Evolutionary conservation across 2,113 vertebrate genomes (phyloP).

Genomic region (Hypanus sabinus): DNA sequence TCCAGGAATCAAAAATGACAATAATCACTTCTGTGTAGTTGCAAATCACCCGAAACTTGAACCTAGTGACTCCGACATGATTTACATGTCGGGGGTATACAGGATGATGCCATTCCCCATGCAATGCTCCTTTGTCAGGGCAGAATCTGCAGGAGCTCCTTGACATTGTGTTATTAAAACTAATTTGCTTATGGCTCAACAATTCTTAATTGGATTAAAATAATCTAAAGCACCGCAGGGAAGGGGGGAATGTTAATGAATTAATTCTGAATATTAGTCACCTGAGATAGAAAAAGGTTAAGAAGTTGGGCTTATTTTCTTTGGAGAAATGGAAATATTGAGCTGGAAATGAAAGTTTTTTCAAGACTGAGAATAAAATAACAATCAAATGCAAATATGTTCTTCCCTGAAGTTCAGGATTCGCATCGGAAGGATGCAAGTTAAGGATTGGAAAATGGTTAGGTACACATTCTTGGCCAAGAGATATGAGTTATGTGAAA

Average conservation of each 20-base stretch:
- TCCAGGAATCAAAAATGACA: no score
- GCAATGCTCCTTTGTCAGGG: background rate
- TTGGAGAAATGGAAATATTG: background rate
- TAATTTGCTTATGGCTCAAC: background rate
- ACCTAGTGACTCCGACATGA: no score
- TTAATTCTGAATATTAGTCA: background rate
- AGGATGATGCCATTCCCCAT: no score
- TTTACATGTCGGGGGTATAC: no score
- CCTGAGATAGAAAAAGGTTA: background rate
- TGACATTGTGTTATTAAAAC: slow-evolving; percentile 11
- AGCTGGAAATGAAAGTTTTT: background rate
- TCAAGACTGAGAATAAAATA: slow-evolving; percentile 3
- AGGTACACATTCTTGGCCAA: background rate
- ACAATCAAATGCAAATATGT: background rate
- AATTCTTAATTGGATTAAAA: slow-evolving; percentile 30
- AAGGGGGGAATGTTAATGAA: background rate
- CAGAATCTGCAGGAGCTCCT: background rate
- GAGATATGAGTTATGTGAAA: background rate
- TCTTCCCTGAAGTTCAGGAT: background rate
- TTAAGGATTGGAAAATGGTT: background rate
- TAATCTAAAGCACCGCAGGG: background rate
- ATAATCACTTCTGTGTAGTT: no score
- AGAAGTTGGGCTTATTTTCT: background rate
- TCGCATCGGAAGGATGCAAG: background rate
- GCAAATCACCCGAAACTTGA: no score